Evolutionary conservation across 2,888 invertebrate genomes (phyloP).

Genomic region (Atrina japonica): DNA sequence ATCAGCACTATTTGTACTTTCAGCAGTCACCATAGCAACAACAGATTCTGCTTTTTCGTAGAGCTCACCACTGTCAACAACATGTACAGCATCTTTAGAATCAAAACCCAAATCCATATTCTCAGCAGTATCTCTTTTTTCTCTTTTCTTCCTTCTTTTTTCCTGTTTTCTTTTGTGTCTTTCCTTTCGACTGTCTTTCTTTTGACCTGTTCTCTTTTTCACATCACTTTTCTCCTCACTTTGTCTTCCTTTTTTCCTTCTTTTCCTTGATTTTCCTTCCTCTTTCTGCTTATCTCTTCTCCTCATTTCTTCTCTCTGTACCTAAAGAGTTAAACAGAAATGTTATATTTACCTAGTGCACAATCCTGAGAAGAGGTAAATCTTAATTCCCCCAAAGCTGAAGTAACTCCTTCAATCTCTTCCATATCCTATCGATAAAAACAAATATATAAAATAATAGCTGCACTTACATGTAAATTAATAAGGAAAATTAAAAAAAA

Average conservation of each 20-base stretch:
- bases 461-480: too few species aligned
- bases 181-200: constrained; percentile 8
- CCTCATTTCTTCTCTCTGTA: neutral
- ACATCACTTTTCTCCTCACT: constrained; percentile 12
- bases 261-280: neutral
- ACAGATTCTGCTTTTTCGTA: neutral
- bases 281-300: constrained; percentile 26
- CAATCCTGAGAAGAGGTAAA: constrained; percentile 34
- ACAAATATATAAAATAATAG: too few species aligned
- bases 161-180: constrained; percentile 17
- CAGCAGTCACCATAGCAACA: neutral
- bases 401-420: constrained; percentile 37
- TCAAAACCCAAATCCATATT: too few species aligned
- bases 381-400: constrained; percentile 37
- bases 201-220: constrained; percentile 6
- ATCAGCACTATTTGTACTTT: neutral
- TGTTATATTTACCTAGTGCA: constrained; percentile 46
- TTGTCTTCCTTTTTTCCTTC: constrained; percentile 16
- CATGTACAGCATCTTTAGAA: neutral
- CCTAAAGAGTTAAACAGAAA: constrained; percentile 23
- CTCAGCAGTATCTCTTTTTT: neutral
- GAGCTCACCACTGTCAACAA: neutral
- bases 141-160: constrained; percentile 4
- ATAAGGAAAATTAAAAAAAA: too few species aligned
- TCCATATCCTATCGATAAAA: constrained; percentile 24